Percentiles rank a stretch among this genome's conserved stretches.
Conservation (phyloP, 1,140 invertebrate genomes). For the Teleogryllus occipitalis region DNA sequence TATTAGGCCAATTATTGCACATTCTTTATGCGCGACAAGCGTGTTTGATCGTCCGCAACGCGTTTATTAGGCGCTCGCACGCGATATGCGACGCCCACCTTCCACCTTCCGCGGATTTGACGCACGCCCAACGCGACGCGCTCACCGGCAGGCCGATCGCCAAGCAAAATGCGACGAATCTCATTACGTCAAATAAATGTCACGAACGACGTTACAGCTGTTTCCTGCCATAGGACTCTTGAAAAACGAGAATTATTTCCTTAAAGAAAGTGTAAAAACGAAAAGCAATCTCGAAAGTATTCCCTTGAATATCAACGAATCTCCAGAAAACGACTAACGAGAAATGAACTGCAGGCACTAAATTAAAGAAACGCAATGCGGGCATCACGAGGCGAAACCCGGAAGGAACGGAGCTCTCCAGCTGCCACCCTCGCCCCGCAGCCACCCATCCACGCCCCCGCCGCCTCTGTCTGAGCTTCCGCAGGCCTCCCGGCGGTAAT, state of each 20-base stretch:
- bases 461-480: neutral
- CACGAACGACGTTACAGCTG: neutral
- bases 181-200: neutral
- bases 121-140: too few species aligned
- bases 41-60: neutral
- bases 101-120: neutral
- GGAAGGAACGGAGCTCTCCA: neutral
- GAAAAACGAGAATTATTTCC: neutral
- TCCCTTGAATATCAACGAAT: neutral
- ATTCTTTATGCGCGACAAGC: neutral
- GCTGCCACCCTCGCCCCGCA: neutral
- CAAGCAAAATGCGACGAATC: neutral
- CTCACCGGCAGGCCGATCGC: neutral
- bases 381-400: neutral
- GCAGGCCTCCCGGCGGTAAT: neutral
- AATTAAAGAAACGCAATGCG: conserved; percentile 4
- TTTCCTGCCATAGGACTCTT: neutral
- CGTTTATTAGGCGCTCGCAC: neutral
- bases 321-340: neutral
- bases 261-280: neutral
- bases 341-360: neutral
- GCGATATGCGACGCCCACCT: neutral
- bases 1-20: neutral
- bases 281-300: neutral
- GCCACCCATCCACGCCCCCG: neutral